A percentile compares a stretch with the other conserved stretches of the same genome.
phyloP scores from a whole-genome alignment of 2,113 vertebrate genomes.

The Cercocebus atys region DNA sequence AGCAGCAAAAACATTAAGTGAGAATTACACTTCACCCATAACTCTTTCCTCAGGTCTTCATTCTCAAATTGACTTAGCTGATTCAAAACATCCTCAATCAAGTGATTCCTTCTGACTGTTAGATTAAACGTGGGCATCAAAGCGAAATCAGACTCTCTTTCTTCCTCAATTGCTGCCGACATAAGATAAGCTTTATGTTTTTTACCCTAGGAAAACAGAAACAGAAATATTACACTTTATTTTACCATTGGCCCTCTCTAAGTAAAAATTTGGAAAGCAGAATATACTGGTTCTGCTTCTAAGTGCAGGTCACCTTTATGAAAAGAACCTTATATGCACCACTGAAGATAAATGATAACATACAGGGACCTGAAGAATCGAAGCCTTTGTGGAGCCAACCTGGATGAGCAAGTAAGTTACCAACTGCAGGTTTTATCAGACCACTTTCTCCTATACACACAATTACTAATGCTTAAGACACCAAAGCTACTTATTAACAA shows the following conservation, averaged over 20 bases:
- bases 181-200: not conserved
- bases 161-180: not conserved
- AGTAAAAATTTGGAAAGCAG: not conserved
- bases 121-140: slow-evolving; percentile 48
- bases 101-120: slow-evolving; percentile 73
- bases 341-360: not conserved
- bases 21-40: slow-evolving; percentile 66
- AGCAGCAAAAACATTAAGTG: not conserved
- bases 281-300: not conserved
- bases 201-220: slow-evolving; percentile 53
- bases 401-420: not conserved
- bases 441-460: not conserved
- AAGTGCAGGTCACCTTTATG: not conserved
- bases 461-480: not conserved
- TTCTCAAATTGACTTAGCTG: slow-evolving; percentile 69
- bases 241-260: not conserved
- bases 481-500: not conserved
- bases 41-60: slow-evolving; percentile 66
- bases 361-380: not conserved
- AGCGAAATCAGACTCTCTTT: not conserved
- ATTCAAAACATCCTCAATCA: slow-evolving; percentile 81
- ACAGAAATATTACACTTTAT: slow-evolving; percentile 31
- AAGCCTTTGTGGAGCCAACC: not conserved
- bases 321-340: not conserved
- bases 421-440: not conserved